These are phyloP conservation scores for Asbolus verrucosus DNA, from an alignment of 1,140 invertebrate genomes.

Conservation along the genomic window DNA sequence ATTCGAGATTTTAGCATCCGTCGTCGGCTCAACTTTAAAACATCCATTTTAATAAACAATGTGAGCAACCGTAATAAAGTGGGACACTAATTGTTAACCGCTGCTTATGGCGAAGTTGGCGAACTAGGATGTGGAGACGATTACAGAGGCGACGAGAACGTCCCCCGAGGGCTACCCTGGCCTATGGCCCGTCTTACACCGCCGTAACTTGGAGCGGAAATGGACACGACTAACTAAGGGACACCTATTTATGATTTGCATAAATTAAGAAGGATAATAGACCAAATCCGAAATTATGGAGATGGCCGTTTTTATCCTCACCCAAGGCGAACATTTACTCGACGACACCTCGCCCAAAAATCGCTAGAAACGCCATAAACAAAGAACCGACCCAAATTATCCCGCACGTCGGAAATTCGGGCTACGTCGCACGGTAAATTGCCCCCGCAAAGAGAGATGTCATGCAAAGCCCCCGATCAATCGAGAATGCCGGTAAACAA, in stretches of 20 bases:
- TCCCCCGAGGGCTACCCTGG: constrained; percentile 13
- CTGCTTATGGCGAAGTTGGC: constrained; percentile 31
- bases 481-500: constrained; percentile 5
- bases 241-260: constrained; percentile 38
- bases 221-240: constrained; percentile 20
- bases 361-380: too few species aligned
- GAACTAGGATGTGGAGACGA: constrained; percentile 17
- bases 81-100: constrained; percentile 36
- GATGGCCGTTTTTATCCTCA: not conserved
- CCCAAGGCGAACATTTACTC: too few species aligned
- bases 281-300: not conserved
- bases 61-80: constrained; percentile 32
- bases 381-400: not conserved
- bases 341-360: too few species aligned
- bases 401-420: too few species aligned
- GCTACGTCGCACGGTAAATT: not conserved
- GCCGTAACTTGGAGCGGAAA: constrained; percentile 21
- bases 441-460: not conserved
- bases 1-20: constrained; percentile 36
- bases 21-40: constrained; percentile 28
- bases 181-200: constrained; percentile 9
- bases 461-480: not conserved
- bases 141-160: constrained; percentile 24
- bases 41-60: constrained; percentile 38
- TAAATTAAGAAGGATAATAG: constrained; percentile 27